Conservation (phyloP, 2,888 invertebrate species). For the Drosophila subquinaria region DNA sequence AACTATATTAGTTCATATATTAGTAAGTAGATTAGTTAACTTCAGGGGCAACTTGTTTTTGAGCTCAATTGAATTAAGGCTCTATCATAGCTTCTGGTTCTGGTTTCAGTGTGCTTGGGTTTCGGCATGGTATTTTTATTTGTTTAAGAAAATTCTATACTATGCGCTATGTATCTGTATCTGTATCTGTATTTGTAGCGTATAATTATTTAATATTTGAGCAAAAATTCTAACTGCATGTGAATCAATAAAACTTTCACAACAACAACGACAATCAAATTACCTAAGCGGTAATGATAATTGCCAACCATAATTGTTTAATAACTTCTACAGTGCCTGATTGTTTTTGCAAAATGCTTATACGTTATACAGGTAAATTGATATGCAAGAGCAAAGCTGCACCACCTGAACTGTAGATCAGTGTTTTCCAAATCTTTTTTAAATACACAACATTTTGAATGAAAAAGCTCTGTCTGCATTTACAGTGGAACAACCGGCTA, state of each 20-base stretch:
- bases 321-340: slow-evolving; percentile 47
- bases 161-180: slow-evolving; percentile 40
- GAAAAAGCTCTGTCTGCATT: too few relatives aligned
- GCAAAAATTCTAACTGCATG: slow-evolving; percentile 73
- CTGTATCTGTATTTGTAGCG: slow-evolving; percentile 55
- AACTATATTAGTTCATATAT: slow-evolving; percentile 31
- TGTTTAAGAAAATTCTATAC: slow-evolving; percentile 13
- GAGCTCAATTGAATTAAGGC: slow-evolving; percentile 45
- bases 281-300: slow-evolving; percentile 37
- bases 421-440: neutral
- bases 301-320: slow-evolving; percentile 10
- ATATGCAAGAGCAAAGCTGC: slow-evolving; percentile 29
- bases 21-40: slow-evolving; percentile 42
- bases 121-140: slow-evolving; percentile 30
- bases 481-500: too few relatives aligned
- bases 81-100: slow-evolving; percentile 35
- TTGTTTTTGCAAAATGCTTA: slow-evolving; percentile 43
- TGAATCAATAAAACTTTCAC: slow-evolving; percentile 58
- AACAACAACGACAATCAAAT: slow-evolving; percentile 73
- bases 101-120: slow-evolving; percentile 42
- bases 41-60: slow-evolving; percentile 55
- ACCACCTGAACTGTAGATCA: slow-evolving; percentile 3
- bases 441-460: neutral
- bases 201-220: slow-evolving; percentile 63
- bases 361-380: slow-evolving; percentile 52